These are phyloP conservation scores for Cataglyphis livida DNA, from an alignment of 2,888 invertebrate genomes.

Conservation along the genomic window DNA sequence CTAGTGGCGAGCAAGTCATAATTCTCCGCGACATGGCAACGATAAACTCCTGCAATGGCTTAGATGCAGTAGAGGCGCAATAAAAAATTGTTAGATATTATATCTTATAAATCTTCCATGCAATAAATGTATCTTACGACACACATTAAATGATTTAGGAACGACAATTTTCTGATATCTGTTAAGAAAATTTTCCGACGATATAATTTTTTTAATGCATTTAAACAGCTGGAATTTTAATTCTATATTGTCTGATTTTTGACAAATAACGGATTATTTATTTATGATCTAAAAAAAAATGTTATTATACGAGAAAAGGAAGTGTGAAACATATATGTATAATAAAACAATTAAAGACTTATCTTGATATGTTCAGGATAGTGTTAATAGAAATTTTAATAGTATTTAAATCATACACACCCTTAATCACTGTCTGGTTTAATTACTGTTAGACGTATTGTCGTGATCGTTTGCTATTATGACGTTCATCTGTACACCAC, in stretches of 20 bases:
- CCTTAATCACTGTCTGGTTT: constrained; percentile 10
- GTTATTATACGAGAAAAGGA: not conserved
- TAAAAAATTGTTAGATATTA: not conserved
- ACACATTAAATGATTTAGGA: not conserved
- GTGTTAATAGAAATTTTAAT: constrained; percentile 30
- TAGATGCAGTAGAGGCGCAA: not conserved
- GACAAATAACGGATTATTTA: not conserved
- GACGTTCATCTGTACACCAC: not conserved
- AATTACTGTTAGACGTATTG: constrained; percentile 21
- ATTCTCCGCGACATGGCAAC: constrained; percentile 1
- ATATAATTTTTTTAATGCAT: not conserved
- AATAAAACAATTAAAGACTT: constrained; percentile 11
- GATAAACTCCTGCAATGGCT: not conserved
- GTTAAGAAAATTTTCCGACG: not conserved
- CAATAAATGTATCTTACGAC: not conserved
- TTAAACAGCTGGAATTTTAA: not conserved
- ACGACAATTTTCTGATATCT: not conserved
- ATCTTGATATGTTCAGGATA: not conserved
- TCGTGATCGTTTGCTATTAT: not conserved
- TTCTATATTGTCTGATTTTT: not conserved
- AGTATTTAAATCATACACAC: constrained; percentile 21
- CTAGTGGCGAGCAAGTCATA: constrained; percentile 17
- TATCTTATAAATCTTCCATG: not conserved
- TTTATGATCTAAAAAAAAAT: not conserved
- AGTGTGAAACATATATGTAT: not conserved